Evolutionary conservation across 2,797 vertebrate species (phyloP), one percentile per base, ranked within the genome.

Genomic region (Capromys pilorides): DNA sequence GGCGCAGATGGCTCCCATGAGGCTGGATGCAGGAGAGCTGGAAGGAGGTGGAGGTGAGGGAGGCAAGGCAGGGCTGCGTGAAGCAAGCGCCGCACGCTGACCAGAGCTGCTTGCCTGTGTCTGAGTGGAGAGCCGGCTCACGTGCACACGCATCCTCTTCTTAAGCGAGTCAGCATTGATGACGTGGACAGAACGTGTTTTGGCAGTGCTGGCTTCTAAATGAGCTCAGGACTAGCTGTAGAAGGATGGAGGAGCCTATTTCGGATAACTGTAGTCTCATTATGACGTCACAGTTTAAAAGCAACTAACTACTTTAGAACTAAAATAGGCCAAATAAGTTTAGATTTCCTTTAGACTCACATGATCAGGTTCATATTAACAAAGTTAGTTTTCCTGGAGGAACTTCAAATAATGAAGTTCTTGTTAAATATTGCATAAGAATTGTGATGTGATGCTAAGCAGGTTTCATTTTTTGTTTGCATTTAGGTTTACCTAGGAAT

Each of bases 231-330:
- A 75, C 45, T 41, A 54, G 39, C 73, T 73, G 8, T 13, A 83
- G 61, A 94, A 64, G n/a, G 18, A 2, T 18, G 85, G 28, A 45
- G 45, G 59, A 59, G 21, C 22, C 67, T 71, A 0, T 77, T 41
- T 80, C 75, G n/a, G 64, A 24, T 84, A 79, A 73, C 67, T 54
- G 54, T 84, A 5, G 87, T 85, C 54, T 94, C 49, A 61, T 83
- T 86, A 71, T n/a, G 59, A 90, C 54, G 67, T 91, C 41, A 77
- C n/a, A 75, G 86, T 91, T 89, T 82, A 73, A 85, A 87, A 82
- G 49, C 18, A 51, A 26, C 31, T 57, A 51, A 26, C 31, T 57
- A n/a, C 62, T 91, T 82, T 3, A 78, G 5, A 49, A 69, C 54
- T 2, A 16, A 28, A 26, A 54, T 36, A 41, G 1, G 18, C 18